Percentiles rank a stretch among this genome's conserved stretches.
Conservation (phyloP, 2,113 vertebrate species). For the Alectura lathami region DNA sequence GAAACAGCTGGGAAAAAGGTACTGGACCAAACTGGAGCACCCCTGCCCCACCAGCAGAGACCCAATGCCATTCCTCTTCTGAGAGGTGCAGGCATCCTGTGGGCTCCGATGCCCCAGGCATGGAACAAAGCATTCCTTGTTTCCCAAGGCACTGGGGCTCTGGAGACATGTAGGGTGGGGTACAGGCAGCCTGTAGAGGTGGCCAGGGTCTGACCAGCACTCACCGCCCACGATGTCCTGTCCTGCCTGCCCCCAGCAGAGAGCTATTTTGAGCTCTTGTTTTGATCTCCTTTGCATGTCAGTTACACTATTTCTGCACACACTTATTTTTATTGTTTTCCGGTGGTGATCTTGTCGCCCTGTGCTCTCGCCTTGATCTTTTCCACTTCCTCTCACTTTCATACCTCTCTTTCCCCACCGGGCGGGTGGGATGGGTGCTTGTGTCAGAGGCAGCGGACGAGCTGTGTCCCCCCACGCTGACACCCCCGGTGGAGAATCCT, state of each 20-base stretch:
- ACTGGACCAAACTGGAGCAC: background rate
- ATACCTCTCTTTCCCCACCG: background rate
- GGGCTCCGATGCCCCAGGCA: background rate
- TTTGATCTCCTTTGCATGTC: constrained; percentile 84
- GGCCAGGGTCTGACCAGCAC: background rate
- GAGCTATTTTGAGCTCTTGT: constrained; percentile 74
- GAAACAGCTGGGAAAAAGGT: background rate
- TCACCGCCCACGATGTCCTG: background rate
- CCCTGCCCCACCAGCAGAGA: rapidly evolving
- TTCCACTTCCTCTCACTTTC: constrained; percentile 81
- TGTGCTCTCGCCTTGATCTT: constrained; percentile 58
- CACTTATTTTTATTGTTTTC: constrained; percentile 82
- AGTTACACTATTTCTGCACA: constrained; percentile 84
- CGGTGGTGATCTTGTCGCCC: constrained; percentile 74
- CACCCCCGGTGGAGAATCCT: background rate
- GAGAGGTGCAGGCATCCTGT: rapidly evolving
- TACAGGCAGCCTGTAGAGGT: background rate
- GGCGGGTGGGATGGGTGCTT: background rate
- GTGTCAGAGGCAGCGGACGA: background rate
- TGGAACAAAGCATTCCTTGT: rapidly evolving
- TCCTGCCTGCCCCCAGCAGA: background rate
- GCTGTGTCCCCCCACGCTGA: background rate
- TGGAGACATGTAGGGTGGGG: background rate
- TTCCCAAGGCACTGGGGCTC: background rate
- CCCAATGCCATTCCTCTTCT: background rate